These are phyloP conservation scores for Lutjanus erythropterus DNA, from an alignment of 2,113 vertebrate genomes.

Conservation along the genomic window DNA sequence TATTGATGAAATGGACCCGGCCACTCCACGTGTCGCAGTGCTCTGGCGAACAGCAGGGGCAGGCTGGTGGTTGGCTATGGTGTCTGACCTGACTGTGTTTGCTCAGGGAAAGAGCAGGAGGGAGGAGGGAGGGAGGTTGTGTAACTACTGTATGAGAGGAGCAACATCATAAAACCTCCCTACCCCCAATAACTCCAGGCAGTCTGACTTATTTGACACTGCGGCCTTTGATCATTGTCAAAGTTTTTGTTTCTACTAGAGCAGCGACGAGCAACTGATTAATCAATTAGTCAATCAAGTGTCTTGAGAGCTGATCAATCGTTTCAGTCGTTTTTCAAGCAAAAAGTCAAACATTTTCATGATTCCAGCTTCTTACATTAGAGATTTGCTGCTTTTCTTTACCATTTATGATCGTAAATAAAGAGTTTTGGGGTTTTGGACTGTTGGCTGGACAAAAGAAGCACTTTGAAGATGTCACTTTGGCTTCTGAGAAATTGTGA, in stretches of 20 bases:
- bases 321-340: too few relatives aligned
- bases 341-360: too few relatives aligned
- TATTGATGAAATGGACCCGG: slow-evolving; percentile 53
- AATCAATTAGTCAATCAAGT: too few relatives aligned
- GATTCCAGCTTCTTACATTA: too few relatives aligned
- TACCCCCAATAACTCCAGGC: slow-evolving; percentile 18
- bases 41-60: slow-evolving; percentile 54
- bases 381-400: too few relatives aligned
- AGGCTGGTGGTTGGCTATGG: slow-evolving; percentile 51
- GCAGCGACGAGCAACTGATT: too few relatives aligned
- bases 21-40: slow-evolving; percentile 57
- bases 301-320: too few relatives aligned
- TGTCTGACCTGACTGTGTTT: slow-evolving; percentile 70
- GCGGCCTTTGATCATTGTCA: slow-evolving; percentile 22
- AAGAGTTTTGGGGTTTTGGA: too few relatives aligned
- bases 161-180: slow-evolving; percentile 52
- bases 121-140: slow-evolving; percentile 43
- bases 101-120: slow-evolving; percentile 39
- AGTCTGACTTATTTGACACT: slow-evolving; percentile 35
- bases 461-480: too few relatives aligned
- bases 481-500: too few relatives aligned
- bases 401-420: too few relatives aligned
- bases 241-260: slow-evolving; percentile 8
- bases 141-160: slow-evolving; percentile 66
- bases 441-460: too few relatives aligned